These are phyloP conservation scores for Podarcis lilfordi DNA, from an alignment of 2,797 vertebrate species.

Conservation along the genomic window DNA sequence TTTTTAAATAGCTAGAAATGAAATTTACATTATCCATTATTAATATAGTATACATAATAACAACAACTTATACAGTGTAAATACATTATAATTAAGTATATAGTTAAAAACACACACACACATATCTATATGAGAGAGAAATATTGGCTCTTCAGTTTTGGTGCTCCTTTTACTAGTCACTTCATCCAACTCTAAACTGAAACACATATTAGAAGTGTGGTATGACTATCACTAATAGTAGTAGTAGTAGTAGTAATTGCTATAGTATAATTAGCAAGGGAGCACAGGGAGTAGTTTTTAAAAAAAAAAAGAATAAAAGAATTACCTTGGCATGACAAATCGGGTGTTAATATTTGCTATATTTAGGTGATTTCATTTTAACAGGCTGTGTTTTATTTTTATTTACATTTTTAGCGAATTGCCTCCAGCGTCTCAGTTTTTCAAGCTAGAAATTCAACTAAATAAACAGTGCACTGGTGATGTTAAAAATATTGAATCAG, in stretches of 20 bases:
- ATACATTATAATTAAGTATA: too few relatives aligned
- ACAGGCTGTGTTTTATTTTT: not conserved
- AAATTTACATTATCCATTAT: too few relatives aligned
- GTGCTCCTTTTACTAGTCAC: not conserved
- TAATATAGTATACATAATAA: too few relatives aligned
- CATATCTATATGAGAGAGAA: too few relatives aligned
- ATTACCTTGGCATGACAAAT: not conserved
- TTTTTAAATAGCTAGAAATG: too few relatives aligned
- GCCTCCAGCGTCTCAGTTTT: not conserved
- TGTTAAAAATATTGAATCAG: not conserved
- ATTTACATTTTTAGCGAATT: slow-evolving; percentile 20
- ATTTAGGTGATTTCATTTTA: slow-evolving; percentile 18
- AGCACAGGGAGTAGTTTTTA: not conserved
- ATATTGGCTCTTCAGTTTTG: not conserved
- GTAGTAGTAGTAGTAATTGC: too few relatives aligned
- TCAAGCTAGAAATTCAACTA: not conserved
- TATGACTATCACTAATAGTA: not conserved
- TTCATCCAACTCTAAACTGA: not conserved
- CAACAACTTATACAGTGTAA: too few relatives aligned
- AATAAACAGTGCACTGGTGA: not conserved
- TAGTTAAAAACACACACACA: too few relatives aligned
- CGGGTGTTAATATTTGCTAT: slow-evolving; percentile 13
- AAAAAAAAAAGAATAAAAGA: not conserved
- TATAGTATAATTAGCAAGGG: not conserved
- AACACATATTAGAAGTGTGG: not conserved